These are phyloP conservation scores for Aramus guarauna DNA, from an alignment of 2,113 vertebrate species.

Conservation along the genomic window DNA sequence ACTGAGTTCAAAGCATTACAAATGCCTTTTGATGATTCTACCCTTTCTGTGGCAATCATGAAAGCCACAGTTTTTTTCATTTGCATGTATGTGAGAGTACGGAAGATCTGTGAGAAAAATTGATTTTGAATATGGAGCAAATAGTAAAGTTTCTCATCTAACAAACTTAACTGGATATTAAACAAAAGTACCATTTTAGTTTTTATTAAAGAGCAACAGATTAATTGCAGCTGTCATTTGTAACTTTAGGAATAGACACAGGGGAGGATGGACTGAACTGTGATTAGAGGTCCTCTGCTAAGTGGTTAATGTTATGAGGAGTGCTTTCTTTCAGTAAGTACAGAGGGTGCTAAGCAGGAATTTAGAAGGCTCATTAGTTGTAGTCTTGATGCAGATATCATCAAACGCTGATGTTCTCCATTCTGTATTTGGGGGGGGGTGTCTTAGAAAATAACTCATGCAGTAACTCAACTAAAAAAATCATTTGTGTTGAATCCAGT, in stretches of 20 bases:
- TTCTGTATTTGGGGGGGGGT: background rate
- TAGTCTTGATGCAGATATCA: background rate
- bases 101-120: background rate
- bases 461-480: background rate
- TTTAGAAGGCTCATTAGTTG: background rate
- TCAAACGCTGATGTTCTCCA: background rate
- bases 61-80: background rate
- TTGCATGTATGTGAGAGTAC: background rate
- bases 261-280: background rate
- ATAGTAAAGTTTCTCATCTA: background rate
- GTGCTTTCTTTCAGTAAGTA: background rate
- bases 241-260: background rate
- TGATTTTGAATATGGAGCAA: background rate
- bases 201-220: background rate
- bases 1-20: background rate
- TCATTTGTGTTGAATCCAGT: background rate
- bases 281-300: background rate
- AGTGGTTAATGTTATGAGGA: background rate
- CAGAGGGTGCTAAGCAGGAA: background rate
- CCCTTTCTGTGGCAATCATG: background rate
- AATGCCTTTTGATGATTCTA: background rate
- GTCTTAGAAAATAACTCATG: background rate
- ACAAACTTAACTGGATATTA: background rate
- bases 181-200: background rate
- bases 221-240: background rate